Conservation (phyloP, 2,113 vertebrate genomes). For the Xenotilapia caudafasciata region DNA sequence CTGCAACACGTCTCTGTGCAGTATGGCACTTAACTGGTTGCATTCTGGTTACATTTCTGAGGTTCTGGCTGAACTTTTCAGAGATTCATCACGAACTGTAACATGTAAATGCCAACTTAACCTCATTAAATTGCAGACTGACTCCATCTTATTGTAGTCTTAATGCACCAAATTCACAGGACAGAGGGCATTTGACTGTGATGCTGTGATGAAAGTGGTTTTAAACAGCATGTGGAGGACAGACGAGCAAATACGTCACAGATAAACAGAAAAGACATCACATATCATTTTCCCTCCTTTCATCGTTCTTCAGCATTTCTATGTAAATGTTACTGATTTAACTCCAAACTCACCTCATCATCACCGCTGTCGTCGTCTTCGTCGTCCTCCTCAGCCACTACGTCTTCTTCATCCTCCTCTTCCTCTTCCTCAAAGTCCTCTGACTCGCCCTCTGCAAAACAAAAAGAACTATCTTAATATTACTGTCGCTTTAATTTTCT, state of each 20-base stretch:
- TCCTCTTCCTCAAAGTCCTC: constrained; percentile 76
- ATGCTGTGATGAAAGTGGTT: not conserved
- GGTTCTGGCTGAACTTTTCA: not conserved
- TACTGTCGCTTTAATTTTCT: not conserved
- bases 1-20: not conserved
- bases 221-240: not conserved
- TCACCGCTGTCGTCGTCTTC: constrained; percentile 64
- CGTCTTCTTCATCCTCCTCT: constrained; percentile 72
- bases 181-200: not conserved
- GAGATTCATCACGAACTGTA: fast-evolving
- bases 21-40: not conserved
- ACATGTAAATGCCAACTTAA: not conserved
- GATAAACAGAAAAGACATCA: fast-evolving
- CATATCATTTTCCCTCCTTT: not conserved
- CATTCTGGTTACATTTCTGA: not conserved
- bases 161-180: not conserved
- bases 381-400: constrained; percentile 48
- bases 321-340: not conserved
- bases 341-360: constrained; percentile 32
- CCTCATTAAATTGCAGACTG: not conserved
- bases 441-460: constrained; percentile 62
- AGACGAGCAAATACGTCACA: fast-evolving
- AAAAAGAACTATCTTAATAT: not conserved
- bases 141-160: not conserved
- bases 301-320: not conserved